Evolutionary conservation across 2,797 vertebrate species (phyloP), one percentile per base, ranked within the genome.

Genomic region (Avahi laniger): DNA sequence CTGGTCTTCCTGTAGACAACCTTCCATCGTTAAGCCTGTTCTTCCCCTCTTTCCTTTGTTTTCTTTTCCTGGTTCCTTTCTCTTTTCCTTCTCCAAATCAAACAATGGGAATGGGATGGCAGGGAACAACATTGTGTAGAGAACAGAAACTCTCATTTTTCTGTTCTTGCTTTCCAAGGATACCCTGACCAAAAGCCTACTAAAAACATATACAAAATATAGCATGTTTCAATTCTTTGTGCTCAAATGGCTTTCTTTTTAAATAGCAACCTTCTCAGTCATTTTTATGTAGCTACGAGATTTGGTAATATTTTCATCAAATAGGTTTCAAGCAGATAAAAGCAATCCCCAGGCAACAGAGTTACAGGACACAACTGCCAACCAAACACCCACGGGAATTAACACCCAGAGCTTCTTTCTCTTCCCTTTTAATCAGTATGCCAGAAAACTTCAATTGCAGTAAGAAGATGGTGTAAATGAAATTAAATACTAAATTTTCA

Each of bases 301-400:
- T 81, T 89, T 78, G 43, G 48, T 30, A 87, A 93, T 94, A 92
- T 87, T 95, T 95, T 96, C 67, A 59, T 80, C 52, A 95, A 95
- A 90, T 83, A 81, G 41, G 10, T n/a, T 89, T 96, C 30, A 79
- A 89, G 61, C 67, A 73, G 70, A 76, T 46, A 72, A 95, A 87
- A 88, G 82, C 26, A 87, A 84, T 52, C 67, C 59, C 52, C 24
- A 87, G 72, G 72, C 22, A 93, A 81, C 10, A 92, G 43, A 91
- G 69, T 81, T 86, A 72, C 3, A 50, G 50, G 82, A 46, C 28
- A 72, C 28, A 65, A 67, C 41, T 89, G 61, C 33, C 97, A 96
- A 67, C 81, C 43, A 70, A 12, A 50, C 2, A 69, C 15, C 69
- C 69, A 48, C 2, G 35, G n/a, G 85, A 95, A 52, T 84, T 83